Evolutionary conservation across 2,888 invertebrate genomes (phyloP), one percentile per base, ranked within the genome.

Genomic region (Artemia sp.): DNA sequence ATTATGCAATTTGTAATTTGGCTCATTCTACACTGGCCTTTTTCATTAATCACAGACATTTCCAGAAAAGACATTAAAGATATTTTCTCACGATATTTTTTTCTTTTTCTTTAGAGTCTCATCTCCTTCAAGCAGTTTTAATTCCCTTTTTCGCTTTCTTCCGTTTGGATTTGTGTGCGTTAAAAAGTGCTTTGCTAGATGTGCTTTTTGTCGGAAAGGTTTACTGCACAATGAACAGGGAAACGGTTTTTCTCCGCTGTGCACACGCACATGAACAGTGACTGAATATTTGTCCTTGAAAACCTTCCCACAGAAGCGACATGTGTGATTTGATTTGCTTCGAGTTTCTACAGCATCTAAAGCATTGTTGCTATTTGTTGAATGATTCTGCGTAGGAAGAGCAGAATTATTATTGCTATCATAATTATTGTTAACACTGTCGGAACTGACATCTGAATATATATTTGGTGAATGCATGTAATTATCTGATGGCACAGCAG

Each of bases 201-300:
- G 92, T 0, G 92, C 92, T 77, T 92, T 92, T 78, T 92, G 92
- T 68, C 92, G 84, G 80, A 92, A 92, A 76, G 89, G 90, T 79
- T 92, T 93, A 73, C 92, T 92, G 78, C 97, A 97, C 71, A 94
- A 83, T 19, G 88, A 88, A 78, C 97, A 97, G 52, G 90, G 85
- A 79, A 97, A 97, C 0, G 97, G 96, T 77, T 97, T 96, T 79
- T 97, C 96, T 0, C 95, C 96, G 0, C 96, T 96, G 78, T 97
- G 97, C 51, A 96, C 96, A 75, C 96, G 84, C 74, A 96, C 91
- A 79, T 97, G 97, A 67, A 96, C 96, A 78, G 96, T 96, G 70
- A 97, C 92, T 72, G 95, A 90, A 83, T 97, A 97, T 79, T 92
- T 92, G 79, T 92, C 92, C 79, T 92, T 92, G 80, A 92, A 92